These are phyloP conservation scores for Cephalotes varians DNA, from an alignment of 2,888 invertebrate species.

Conservation along the genomic window DNA sequence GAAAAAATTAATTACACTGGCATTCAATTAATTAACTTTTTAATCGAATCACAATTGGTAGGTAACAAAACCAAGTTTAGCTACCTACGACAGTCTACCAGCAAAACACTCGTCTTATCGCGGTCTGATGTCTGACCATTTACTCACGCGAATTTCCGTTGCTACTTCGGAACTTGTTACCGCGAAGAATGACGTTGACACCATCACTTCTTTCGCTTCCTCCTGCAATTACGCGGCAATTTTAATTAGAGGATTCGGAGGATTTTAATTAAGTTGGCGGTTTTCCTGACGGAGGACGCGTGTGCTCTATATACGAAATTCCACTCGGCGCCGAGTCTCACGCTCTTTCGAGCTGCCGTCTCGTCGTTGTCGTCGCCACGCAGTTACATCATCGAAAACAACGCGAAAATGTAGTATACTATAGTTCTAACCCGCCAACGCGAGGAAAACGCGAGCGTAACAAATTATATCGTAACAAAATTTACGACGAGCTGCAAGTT, in stretches of 20 bases:
- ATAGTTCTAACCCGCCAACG: conserved; percentile 3
- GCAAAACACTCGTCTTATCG: background rate
- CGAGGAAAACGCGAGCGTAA: conserved; percentile 9
- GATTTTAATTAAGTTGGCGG: conserved; percentile 9
- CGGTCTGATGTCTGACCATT: background rate
- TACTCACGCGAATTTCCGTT: background rate
- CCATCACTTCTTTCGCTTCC: background rate
- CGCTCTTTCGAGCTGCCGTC: conserved; percentile 17
- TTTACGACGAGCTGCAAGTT: conserved; percentile 15
- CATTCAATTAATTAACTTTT: background rate
- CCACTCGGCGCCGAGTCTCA: conserved; percentile 25
- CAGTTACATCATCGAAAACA: conserved; percentile 50
- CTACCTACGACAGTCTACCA: background rate
- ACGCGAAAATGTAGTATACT: conserved; percentile 22
- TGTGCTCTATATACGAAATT: conserved; percentile 17
- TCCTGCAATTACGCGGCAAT: background rate
- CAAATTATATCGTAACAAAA: conserved; percentile 22
- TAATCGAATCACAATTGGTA: background rate
- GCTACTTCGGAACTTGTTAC: background rate
- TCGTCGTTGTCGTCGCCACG: conserved; percentile 2
- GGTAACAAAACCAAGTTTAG: background rate
- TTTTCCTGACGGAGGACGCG: background rate
- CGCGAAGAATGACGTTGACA: background rate
- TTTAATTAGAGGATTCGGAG: conserved; percentile 35
- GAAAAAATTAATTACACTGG: conserved; percentile 27